These are phyloP conservation scores for Anastatus disparis DNA, from an alignment of 1,140 invertebrate genomes.

Conservation along the genomic window DNA sequence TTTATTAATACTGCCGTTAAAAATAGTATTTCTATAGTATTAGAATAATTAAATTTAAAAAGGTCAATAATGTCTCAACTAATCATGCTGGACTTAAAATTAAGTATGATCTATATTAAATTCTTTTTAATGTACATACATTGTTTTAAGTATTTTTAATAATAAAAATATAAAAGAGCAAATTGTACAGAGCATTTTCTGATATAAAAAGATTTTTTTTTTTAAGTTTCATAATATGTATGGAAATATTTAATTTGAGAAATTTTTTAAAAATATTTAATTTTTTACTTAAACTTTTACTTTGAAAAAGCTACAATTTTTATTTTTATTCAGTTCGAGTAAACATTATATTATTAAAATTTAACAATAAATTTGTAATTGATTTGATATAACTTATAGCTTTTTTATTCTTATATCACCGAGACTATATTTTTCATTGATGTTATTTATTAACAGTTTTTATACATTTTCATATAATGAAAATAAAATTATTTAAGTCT, in stretches of 20 bases:
- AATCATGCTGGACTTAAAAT: background rate
- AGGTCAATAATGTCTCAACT: background rate
- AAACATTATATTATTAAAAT: constrained; percentile 5
- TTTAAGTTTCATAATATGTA: background rate
- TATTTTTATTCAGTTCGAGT: too few species aligned
- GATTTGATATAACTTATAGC: background rate
- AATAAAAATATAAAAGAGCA: constrained; percentile 1
- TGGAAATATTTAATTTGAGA: background rate
- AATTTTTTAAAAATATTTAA: background rate
- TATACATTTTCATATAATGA: background rate
- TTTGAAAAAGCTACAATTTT: constrained; percentile 10
- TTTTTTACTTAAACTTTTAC: too few species aligned
- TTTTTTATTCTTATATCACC: background rate
- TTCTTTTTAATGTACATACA: too few species aligned
- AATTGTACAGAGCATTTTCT: background rate
- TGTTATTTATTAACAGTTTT: constrained; percentile 9
- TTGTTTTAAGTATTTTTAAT: background rate
- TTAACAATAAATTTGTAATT: constrained; percentile 18
- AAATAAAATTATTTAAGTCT: background rate
- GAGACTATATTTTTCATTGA: constrained; percentile 3
- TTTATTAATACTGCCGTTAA: too few species aligned
- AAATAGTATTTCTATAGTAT: background rate
- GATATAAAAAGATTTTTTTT: background rate
- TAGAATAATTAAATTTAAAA: too few species aligned
- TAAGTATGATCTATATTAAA: background rate